Evolutionary conservation across 2,888 invertebrate genomes (phyloP).

Genomic region (Yponomeuta cagnagella): DNA sequence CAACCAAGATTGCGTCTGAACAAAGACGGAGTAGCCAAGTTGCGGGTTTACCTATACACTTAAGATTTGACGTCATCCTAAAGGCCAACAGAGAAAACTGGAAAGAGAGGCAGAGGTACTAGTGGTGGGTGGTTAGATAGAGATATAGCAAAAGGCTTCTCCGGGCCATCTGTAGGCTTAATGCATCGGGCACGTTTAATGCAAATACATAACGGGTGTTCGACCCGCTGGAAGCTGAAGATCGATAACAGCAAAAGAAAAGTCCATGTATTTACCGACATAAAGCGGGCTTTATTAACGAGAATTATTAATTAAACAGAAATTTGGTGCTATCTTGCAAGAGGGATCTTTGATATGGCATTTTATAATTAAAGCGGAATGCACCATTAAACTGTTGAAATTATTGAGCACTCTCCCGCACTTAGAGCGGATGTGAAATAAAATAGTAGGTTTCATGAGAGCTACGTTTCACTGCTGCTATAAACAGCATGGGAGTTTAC

Average conservation of each 20-base stretch:
- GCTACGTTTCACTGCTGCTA: not conserved
- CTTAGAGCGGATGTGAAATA: not conserved
- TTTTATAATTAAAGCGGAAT: slow-evolving; percentile 4
- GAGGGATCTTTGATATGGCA: slow-evolving; percentile 2
- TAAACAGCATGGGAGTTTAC: not conserved
- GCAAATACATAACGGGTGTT: slow-evolving; percentile 24
- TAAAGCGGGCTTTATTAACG: slow-evolving; percentile 19
- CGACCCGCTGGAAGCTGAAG: slow-evolving; percentile 25
- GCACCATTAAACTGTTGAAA: not conserved
- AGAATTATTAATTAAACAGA: slow-evolving; percentile 21
- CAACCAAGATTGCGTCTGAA: no score
- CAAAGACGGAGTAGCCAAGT: no score
- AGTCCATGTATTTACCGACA: not conserved
- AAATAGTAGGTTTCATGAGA: not conserved
- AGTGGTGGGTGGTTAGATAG: not conserved
- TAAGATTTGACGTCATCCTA: not conserved
- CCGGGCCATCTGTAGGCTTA: slow-evolving; percentile 5
- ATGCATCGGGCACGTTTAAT: slow-evolving; percentile 19
- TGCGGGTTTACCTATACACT: not conserved
- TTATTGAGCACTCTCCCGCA: not conserved
- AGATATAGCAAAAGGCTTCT: not conserved
- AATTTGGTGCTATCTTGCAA: slow-evolving; percentile 19
- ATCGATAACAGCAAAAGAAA: slow-evolving; percentile 22
- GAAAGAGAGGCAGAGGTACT: not conserved
- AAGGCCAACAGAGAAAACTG: not conserved